Conservation (phyloP, 1,140 invertebrate species). For the Pogonognathellus flavescens region DNA sequence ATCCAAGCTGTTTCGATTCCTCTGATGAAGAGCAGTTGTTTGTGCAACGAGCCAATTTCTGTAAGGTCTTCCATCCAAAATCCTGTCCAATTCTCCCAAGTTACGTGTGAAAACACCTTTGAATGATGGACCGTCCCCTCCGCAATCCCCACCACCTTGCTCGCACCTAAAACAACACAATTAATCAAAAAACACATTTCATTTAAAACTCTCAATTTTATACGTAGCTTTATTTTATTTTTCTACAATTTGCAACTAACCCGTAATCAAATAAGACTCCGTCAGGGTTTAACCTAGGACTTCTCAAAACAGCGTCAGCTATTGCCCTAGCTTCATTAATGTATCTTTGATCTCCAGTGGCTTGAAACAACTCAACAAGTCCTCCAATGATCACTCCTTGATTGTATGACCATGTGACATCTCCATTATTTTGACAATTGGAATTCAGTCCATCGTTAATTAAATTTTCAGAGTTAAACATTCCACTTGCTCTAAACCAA, state of each 20-base stretch:
- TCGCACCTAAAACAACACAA: neutral
- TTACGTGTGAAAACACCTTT: conserved; percentile 63
- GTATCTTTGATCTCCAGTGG: conserved; percentile 41
- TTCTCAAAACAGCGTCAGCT: conserved; percentile 58
- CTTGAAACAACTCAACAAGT: conserved; percentile 58
- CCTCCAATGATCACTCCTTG: conserved; percentile 65
- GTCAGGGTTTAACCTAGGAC: conserved; percentile 51
- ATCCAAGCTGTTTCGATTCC: conserved; percentile 57
- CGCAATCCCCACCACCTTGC: neutral
- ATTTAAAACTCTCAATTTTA: no score
- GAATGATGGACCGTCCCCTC: conserved; percentile 57
- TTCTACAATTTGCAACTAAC: no score
- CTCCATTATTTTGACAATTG: conserved; percentile 61
- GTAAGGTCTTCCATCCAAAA: conserved; percentile 57
- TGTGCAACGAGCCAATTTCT: conserved; percentile 47
- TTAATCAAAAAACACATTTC: neutral
- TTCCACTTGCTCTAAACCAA: conserved; percentile 63
- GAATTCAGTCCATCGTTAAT: conserved; percentile 64
- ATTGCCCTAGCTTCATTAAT: conserved; percentile 55
- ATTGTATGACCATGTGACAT: conserved; percentile 65
- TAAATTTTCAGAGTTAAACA: conserved; percentile 63
- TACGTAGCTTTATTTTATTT: no score
- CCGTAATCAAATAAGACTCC: conserved; percentile 56
- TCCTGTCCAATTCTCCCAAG: conserved; percentile 61
- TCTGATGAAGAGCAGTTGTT: conserved; percentile 51